Base-by-base conservation (phyloP, 2,888 invertebrate species). In the Brenthis ino region DNA sequence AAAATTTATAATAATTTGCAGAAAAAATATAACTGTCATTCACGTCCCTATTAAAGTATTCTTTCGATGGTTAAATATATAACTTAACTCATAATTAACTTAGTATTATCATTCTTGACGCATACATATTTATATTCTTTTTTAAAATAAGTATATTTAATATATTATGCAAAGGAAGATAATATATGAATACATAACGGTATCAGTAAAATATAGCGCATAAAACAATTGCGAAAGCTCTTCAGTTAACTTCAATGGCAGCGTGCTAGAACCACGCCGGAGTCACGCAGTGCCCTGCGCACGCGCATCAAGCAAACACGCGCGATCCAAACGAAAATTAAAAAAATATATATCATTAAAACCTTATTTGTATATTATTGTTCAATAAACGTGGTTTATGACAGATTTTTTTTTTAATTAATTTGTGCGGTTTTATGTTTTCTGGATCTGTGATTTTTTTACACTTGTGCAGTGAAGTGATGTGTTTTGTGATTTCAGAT, bases 161-260 rank as follows among this genome's bases (percentile, higher is more conserved):
- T 43, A 55, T 48, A 61, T 67, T 50, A 55, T 33, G 67, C 65
- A 70, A 65, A 75, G 73, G 70, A 2, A 43, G 37, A 43, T 11
- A 43, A 8, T 2, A 43, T 43, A 43, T 43, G 37, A 43, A 43
- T 73, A 64, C 66, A 57, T 76, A 76, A 73, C 76, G 74, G 76
- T 76, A 72, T 72, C 71, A 74, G 73, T 76, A 77, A 70, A 67
- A 69, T 63, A 63, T 63, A 54, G 53, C 54, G 37, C 53, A 63
- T 78, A 74, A 75, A 75, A 77, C 76, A 76, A 77, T 82, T 84
- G 83, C 81, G 85, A 87, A 87, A 85, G 85, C 81, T 85, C 86
- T 85, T 84, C 84, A 85, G 88, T 87, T 89, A 90, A 90, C 91
- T 91, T 92, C 91, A 91, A 87, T 85, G 86, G 82, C 85, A 81